Evolutionary conservation across 2,113 vertebrate species (phyloP), one percentile per base, ranked within the genome.

Genomic region (Noctilio leporinus): DNA sequence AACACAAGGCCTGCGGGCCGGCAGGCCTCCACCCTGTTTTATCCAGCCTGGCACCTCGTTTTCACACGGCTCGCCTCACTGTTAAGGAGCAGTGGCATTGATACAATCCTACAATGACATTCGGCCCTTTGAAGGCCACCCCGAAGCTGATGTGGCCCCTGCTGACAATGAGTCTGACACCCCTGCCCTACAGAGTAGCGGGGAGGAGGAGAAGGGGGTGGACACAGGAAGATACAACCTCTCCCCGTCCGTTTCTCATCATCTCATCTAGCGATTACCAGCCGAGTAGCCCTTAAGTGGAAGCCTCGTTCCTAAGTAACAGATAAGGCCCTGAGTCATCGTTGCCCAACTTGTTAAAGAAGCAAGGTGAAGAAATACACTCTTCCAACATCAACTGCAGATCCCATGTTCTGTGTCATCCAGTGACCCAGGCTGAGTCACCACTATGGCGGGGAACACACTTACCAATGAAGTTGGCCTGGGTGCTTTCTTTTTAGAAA

Each of bases 341-440:
- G 0, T 22, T 45, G 91, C 72, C 62, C 30, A 10, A 53, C 24
- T 55, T 2, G 70, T 24, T 47, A 51, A 53, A 59, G 55, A 55
- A 69, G 70, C n/a, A 96, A 82, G 0, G 28, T 69, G 81, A 97
- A 98, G 94, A 98, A 97, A 97, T 93, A 94, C 96, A 94, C 96
- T 98, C 97, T 94, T 98, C 98, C 98, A 98, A 97, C 93, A 96
- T 94, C 93, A 97, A 97, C 87, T 98, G 98, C 98, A 98, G 98
- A 98, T 96, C 98, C 98, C 97, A 92, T 30, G 28, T 94, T 96
- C 91, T 97, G 96, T 98, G 97, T 98, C 97, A 98, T 87, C 89
- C 95, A 91, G 84, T 98, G 98, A 98, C 97, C 98, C 96, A 89
- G 45, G 89, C 91, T 98, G 98, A 98, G 98, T 98, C 98, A 98